phyloP scores from a whole-genome alignment of 2,888 invertebrate species.

The Exephanes ischioxanthus region DNA sequence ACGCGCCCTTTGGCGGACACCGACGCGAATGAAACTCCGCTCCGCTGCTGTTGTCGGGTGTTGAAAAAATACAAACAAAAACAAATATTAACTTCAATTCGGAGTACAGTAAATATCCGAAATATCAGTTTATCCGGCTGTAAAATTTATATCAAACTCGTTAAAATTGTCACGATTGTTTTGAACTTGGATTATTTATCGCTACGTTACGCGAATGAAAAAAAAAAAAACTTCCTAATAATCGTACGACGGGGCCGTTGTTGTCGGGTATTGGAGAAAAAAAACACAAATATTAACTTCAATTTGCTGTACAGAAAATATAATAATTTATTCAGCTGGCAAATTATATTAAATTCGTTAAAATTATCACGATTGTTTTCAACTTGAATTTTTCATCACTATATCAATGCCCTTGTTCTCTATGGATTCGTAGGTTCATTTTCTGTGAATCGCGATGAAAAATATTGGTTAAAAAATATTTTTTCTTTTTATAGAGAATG shows the following conservation, averaged over 20 bases:
- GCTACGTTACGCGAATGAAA: no score
- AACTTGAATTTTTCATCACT: conserved; percentile 86
- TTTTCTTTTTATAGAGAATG: neutral
- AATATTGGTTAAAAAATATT: neutral
- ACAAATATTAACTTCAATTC: neutral
- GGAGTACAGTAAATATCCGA: neutral
- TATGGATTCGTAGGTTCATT: conserved; percentile 92
- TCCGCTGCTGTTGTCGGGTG: no score
- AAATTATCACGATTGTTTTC: conserved; percentile 66
- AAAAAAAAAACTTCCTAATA: no score
- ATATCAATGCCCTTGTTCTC: conserved; percentile 92
- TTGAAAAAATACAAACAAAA: neutral
- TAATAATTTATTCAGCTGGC: neutral
- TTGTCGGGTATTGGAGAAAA: no score
- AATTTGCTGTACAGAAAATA: no score
- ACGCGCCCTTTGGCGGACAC: no score
- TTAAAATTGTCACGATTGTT: conserved; percentile 61
- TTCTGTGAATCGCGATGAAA: conserved; percentile 89
- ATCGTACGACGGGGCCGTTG: no score
- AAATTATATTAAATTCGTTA: neutral
- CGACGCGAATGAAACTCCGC: no score
- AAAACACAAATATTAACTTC: conserved; percentile 76
- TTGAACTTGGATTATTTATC: conserved; percentile 85
- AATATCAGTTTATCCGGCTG: neutral
- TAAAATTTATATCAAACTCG: neutral